Evolutionary conservation across 2,888 invertebrate species (phyloP).

Genomic region (Sphaerophoria rueppellii): DNA sequence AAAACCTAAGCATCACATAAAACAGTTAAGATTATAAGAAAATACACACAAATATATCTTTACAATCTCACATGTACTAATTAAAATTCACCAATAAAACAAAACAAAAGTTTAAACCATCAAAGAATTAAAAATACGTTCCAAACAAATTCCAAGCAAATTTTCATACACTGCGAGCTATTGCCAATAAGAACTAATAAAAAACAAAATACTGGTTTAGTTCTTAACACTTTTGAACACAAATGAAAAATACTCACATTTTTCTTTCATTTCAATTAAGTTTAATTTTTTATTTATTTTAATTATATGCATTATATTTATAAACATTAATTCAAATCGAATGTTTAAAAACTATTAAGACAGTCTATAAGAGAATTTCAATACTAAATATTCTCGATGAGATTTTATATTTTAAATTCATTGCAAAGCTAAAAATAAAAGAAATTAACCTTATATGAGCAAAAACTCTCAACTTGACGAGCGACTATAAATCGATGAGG

Average conservation of each 20-base stretch:
- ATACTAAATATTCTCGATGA: conserved; percentile 32
- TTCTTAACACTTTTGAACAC: conserved; percentile 63
- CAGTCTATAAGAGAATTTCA: conserved; percentile 53
- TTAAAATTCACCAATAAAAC: conserved; percentile 56
- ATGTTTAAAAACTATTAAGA: conserved; percentile 65
- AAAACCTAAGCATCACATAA: conserved; percentile 62
- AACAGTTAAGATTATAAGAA: conserved; percentile 28
- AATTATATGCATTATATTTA: conserved; percentile 48
- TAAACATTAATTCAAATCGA: conserved; percentile 23
- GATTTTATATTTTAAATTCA: conserved; percentile 31
- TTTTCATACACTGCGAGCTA: conserved; percentile 72
- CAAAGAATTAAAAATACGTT: conserved; percentile 19
- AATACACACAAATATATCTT: conserved; percentile 55
- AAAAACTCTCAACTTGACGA: conserved; percentile 70
- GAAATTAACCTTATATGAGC: conserved; percentile 56
- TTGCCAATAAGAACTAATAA: conserved; percentile 60
- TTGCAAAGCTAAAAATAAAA: conserved; percentile 1
- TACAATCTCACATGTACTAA: conserved; percentile 58
- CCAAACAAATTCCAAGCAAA: conserved; percentile 51
- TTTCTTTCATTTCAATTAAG: conserved; percentile 37
- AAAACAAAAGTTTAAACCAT: conserved; percentile 24
- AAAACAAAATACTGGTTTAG: conserved; percentile 55
- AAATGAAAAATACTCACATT: conserved; percentile 62
- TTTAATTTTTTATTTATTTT: conserved; percentile 30
- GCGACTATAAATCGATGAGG: conserved; percentile 39